These are phyloP conservation scores for Fopius arisanus DNA, from an alignment of 1,140 invertebrate genomes.

Conservation along the genomic window DNA sequence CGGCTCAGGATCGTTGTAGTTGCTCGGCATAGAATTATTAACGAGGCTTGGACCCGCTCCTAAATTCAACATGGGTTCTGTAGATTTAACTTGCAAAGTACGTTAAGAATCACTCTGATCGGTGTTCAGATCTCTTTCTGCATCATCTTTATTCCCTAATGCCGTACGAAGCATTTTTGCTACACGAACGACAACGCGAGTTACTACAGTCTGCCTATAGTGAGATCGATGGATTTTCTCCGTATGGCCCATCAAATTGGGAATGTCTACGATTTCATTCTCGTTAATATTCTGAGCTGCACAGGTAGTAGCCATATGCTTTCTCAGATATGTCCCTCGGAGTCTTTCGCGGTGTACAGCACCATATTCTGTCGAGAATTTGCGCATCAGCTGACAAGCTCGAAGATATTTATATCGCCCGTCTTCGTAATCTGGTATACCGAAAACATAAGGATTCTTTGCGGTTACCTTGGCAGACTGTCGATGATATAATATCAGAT, in stretches of 20 bases:
- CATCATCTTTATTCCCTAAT: not conserved
- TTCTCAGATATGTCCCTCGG: constrained; percentile 20
- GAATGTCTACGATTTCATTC: constrained; percentile 1
- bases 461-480: not conserved
- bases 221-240: constrained; percentile 14
- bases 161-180: not conserved
- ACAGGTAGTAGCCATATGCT: constrained; percentile 29
- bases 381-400: not conserved
- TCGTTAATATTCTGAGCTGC: constrained; percentile 18
- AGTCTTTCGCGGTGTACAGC: constrained; percentile 7
- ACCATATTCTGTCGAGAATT: constrained; percentile 15
- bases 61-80: too few relatives aligned
- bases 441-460: constrained; percentile 33
- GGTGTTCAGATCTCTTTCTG: too few relatives aligned
- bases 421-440: constrained; percentile 7
- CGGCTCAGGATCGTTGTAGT: too few relatives aligned
- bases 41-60: too few relatives aligned
- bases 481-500: constrained; percentile 10
- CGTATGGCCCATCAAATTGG: constrained; percentile 24
- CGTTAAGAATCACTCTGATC: too few relatives aligned
- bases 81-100: too few relatives aligned
- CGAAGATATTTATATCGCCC: not conserved
- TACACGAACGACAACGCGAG: not conserved
- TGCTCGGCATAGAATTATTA: too few relatives aligned
- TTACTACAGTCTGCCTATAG: constrained; percentile 17